A percentile compares a stretch with the other conserved stretches of the same genome.
phyloP scores from a whole-genome alignment of 2,888 invertebrate species.

The Hemistola chrysoprasaria region DNA sequence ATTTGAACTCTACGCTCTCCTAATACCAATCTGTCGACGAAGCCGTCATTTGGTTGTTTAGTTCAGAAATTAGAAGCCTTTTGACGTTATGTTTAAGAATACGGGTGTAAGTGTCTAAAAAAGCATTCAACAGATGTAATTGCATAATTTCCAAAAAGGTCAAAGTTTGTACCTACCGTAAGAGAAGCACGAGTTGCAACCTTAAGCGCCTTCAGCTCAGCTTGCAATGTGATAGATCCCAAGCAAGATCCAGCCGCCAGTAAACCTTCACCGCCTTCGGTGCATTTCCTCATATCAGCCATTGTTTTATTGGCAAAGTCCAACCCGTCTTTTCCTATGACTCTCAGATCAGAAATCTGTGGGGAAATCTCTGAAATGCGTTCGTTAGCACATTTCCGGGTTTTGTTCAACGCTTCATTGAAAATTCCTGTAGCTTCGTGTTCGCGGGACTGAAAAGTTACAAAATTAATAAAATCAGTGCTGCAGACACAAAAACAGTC shows the following conservation, averaged over 20 bases:
- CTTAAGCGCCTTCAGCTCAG: constrained; percentile 50
- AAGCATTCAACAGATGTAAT: too few species aligned
- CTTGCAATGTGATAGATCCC: constrained; percentile 48
- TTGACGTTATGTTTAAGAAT: too few species aligned
- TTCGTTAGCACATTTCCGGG: constrained; percentile 51
- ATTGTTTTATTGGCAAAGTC: constrained; percentile 43
- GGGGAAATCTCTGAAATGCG: constrained; percentile 46
- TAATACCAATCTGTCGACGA: too few species aligned
- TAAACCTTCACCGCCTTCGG: constrained; percentile 40
- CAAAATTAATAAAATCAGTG: not conserved
- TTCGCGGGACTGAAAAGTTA: constrained; percentile 45
- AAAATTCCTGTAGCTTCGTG: constrained; percentile 49
- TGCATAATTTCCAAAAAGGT: not conserved
- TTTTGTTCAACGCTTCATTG: constrained; percentile 44
- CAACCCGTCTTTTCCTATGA: constrained; percentile 41
- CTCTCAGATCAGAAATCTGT: constrained; percentile 41
- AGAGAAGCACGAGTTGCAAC: constrained; percentile 47
- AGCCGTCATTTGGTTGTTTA: too few species aligned
- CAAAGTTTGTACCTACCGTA: constrained; percentile 42
- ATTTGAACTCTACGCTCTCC: too few species aligned
- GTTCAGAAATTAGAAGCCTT: too few species aligned
- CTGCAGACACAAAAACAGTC: too few species aligned
- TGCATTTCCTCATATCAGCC: constrained; percentile 57
- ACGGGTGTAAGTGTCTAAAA: too few species aligned
- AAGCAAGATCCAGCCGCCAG: constrained; percentile 55